Conservation (phyloP, 2,797 vertebrate genomes). For the Rachycentron canadum region DNA sequence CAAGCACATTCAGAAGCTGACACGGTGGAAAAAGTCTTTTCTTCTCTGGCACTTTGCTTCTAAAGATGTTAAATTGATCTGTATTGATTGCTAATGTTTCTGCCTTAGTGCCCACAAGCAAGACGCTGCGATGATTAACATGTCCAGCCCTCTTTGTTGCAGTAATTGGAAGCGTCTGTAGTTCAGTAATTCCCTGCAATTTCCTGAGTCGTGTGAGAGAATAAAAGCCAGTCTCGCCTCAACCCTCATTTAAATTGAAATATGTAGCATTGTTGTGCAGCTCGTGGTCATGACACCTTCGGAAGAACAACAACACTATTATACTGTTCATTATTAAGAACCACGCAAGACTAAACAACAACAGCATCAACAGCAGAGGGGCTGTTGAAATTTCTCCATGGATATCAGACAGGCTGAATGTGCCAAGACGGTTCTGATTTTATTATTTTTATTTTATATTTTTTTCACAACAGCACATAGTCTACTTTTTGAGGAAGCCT, state of each 20-base stretch:
- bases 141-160: background rate
- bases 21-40: background rate
- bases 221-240: background rate
- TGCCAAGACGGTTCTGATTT: constrained; percentile 64
- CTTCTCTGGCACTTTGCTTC: background rate
- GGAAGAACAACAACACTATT: constrained; percentile 25
- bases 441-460: constrained; percentile 37
- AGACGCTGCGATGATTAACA: background rate
- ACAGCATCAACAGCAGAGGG: constrained; percentile 26
- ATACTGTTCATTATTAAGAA: constrained; percentile 37
- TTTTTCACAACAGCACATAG: constrained; percentile 67
- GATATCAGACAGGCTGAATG: constrained; percentile 65
- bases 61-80: background rate
- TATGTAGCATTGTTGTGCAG: constrained; percentile 15
- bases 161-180: constrained; percentile 25
- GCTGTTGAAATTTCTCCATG: constrained; percentile 53
- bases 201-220: constrained; percentile 27
- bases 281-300: constrained; percentile 22
- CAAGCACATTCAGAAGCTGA: background rate
- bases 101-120: constrained; percentile 19
- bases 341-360: constrained; percentile 18
- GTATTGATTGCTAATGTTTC: background rate
- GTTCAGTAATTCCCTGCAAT: constrained; percentile 41
- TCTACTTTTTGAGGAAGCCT: constrained; percentile 80
- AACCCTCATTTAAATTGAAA: constrained; percentile 28